Conservation (phyloP, 2,797 vertebrate species). For the Galaxias olidus region DNA sequence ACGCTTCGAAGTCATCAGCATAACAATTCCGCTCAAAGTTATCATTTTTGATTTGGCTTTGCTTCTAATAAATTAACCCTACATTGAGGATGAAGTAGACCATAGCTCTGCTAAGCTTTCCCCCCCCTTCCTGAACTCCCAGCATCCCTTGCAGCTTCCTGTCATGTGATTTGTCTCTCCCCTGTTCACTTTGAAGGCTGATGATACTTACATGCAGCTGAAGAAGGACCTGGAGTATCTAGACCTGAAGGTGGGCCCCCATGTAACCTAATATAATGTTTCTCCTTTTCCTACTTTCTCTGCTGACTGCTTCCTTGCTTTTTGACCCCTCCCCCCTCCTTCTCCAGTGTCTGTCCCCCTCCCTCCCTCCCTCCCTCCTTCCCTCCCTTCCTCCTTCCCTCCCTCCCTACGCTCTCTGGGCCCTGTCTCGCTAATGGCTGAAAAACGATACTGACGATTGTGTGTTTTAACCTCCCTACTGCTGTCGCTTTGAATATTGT, state of each 20-base stretch:
- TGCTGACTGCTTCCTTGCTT: conserved; percentile 33
- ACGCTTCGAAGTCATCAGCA: not conserved
- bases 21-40: not conserved
- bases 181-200: conserved; percentile 84
- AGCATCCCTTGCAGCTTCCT: conserved; percentile 62
- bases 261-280: too few relatives aligned
- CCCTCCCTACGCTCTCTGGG: conserved; percentile 35
- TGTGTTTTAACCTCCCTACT: conserved; percentile 18
- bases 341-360: conserved; percentile 31
- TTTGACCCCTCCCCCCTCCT: conserved; percentile 47
- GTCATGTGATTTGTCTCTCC: conserved; percentile 76
- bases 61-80: conserved; percentile 17
- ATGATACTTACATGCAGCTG: conserved; percentile 97
- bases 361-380: conserved; percentile 33
- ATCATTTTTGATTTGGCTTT: too few relatives aligned
- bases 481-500: conserved; percentile 12
- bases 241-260: conserved; percentile 91
- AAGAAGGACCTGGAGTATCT: conserved; percentile 99
- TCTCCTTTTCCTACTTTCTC: conserved; percentile 27
- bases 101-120: conserved; percentile 45
- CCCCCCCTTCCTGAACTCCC: conserved; percentile 51
- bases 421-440: conserved; percentile 43
- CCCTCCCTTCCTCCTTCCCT: conserved; percentile 39
- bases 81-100: conserved; percentile 48
- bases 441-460: conserved; percentile 32